Base-by-base conservation (phyloP, 37 sponge, comb jelly and placozoan genomes). In the Dysidea cf. avara region DNA sequence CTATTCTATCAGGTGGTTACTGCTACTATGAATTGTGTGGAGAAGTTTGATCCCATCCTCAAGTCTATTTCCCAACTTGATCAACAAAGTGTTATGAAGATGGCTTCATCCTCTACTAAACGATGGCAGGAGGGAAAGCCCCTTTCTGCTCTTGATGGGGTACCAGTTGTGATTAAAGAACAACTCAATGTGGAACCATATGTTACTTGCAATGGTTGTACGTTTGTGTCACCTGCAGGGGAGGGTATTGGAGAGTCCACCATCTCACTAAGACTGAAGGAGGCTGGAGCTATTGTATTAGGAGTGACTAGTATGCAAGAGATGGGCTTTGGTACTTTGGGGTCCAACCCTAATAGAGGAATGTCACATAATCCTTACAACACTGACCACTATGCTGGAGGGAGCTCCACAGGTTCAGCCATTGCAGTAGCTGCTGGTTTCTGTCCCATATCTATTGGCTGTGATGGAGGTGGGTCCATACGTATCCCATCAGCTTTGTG, bases 401-500 rank as follows among this genome's bases (percentile, higher is more conserved):
- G 97, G 1, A 93, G 94, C 46, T 87, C 86, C 55, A 82, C 85
- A 36, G 97, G 97, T 0, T 86, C 92, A 14, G 94, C 89, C 14
- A 85, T 72, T 7, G 73, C 86, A 43, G 94, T 97, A 34, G 89
- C 97, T 21, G 77, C 91, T 51, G 97, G 96, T 16, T 57, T 95
- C 32, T 80, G 87, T 25, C 86, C 91, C 33, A 54, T 97, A 34
- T 84, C 97, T 3, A 35, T 93, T 13, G 97, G 97, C 16, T 63
- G 80, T 16, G 97, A 97, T 59, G 97, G 97, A 35, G 97, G 94
- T 29, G 97, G 97, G 18, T 94, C 94, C 6, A 68, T 97, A 24
- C 80, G 97, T 4, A 83, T 93, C 3, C 97, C 97, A 16, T 64
- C 91, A 16, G 62, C 85, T 6, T 32, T 90, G 18, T 97, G 97